Base-by-base conservation (phyloP, 1,140 invertebrate genomes). In the Scaptomyza montana region DNA sequence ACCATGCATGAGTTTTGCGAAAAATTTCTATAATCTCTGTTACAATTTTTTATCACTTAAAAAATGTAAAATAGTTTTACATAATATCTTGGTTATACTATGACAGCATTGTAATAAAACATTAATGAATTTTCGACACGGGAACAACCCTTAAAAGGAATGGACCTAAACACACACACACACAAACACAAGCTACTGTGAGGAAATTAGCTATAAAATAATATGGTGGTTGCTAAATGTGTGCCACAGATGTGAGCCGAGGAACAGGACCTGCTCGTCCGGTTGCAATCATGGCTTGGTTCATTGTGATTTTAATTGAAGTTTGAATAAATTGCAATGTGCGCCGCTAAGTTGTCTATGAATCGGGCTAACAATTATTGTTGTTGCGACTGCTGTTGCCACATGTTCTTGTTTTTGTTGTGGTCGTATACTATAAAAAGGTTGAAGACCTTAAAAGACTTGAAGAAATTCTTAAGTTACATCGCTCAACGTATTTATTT, bases 261-360 rank as follows among this genome's bases (percentile, higher is more conserved):
- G 12, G 39, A 65, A 59, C 51, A 65, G 45, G 41, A 47, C 12
- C 12, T 1, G 33, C 33, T 25, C 21, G 21, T 25, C 21, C 21
- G 21, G 21, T 2, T 25, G 33, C 16, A 8, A 36, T 36, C 33
- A 36, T 36, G 33, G 33, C n/a, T 25, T n/a, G 10, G 43, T 63
- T 63, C 78, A n/a, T n/a, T n/a, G n/a, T n/a, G n/a, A n/a, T n/a
- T n/a, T n/a, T n/a, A n/a, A n/a, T n/a, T n/a, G n/a, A n/a, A n/a
- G n/a, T n/a, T n/a, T n/a, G n/a, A n/a, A n/a, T n/a, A n/a, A n/a
- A n/a, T n/a, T n/a, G n/a, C n/a, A 80, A 67, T 71, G 70, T 75
- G 80, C 75, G 71, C 80, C 72, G 63, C 80, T 79, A 84, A 84
- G 76, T 84, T 84, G 80, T 76, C 80, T 69, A 84, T 84, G 80